These are phyloP conservation scores for Hemicrepidius hirtus DNA, from an alignment of 2,888 invertebrate species.

Conservation along the genomic window DNA sequence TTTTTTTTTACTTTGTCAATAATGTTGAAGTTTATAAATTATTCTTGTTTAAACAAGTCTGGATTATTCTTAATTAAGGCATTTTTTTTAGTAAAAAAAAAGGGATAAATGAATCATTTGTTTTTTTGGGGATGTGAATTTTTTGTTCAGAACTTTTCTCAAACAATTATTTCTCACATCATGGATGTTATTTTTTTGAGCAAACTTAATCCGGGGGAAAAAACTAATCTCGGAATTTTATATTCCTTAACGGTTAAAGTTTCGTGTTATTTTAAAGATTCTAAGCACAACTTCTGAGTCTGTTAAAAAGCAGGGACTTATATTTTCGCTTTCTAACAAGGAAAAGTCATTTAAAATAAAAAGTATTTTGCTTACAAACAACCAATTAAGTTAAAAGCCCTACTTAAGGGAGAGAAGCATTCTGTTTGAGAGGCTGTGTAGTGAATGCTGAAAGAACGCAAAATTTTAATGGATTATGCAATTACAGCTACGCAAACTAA, in stretches of 20 bases:
- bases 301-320: not conserved
- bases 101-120: too few relatives aligned
- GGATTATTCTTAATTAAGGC: too few relatives aligned
- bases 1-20: slow-evolving; percentile 8
- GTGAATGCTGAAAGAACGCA: slow-evolving; percentile 31
- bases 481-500: slow-evolving; percentile 38
- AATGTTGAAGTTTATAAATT: not conserved
- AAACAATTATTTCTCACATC: too few relatives aligned
- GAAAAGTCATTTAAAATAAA: slow-evolving; percentile 37
- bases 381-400: slow-evolving; percentile 47
- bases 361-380: slow-evolving; percentile 43
- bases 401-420: slow-evolving; percentile 25
- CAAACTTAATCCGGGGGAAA: not conserved
- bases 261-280: not conserved
- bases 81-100: too few relatives aligned
- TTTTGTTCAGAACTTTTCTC: too few relatives aligned
- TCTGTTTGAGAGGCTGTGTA: slow-evolving; percentile 25
- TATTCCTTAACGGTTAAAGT: slow-evolving; percentile 14
- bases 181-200: not conserved
- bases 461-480: slow-evolving; percentile 43
- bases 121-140: too few relatives aligned
- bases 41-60: too few relatives aligned
- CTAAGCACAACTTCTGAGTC: not conserved
- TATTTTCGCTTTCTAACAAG: slow-evolving; percentile 32
- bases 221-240: slow-evolving; percentile 2